phyloP scores from a whole-genome alignment of 2,888 invertebrate genomes.

The Eupithecia exiguata region DNA sequence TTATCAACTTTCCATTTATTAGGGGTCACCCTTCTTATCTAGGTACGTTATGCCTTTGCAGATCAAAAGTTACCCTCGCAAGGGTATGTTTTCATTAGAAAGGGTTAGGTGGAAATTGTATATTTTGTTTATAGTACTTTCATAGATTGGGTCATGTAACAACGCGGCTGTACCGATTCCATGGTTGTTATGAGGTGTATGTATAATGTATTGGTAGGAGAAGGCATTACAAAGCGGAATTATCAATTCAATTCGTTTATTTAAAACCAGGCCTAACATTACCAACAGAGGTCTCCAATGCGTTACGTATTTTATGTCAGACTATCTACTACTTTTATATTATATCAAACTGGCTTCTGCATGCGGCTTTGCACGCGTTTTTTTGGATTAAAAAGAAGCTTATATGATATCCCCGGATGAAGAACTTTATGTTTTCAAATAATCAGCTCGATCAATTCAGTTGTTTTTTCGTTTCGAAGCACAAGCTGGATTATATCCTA shows the following conservation, averaged over 20 bases:
- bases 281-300: too few relatives aligned
- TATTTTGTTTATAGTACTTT: background rate
- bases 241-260: background rate
- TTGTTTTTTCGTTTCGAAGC: background rate
- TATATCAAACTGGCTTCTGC: too few relatives aligned
- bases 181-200: background rate
- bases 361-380: too few relatives aligned
- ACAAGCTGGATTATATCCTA: background rate
- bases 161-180: background rate
- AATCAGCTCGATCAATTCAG: too few relatives aligned
- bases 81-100: slow-evolving; percentile 1
- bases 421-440: too few relatives aligned
- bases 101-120: background rate
- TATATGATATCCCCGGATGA: too few relatives aligned
- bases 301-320: too few relatives aligned
- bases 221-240: background rate
- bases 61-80: background rate
- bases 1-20: slow-evolving; percentile 3
- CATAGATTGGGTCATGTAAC: background rate
- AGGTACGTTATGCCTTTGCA: slow-evolving; percentile 5
- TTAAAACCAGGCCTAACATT: too few relatives aligned
- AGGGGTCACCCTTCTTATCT: background rate
- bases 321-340: too few relatives aligned
- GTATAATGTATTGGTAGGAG: background rate
- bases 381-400: too few relatives aligned